Percentiles rank a stretch among this genome's conserved stretches.
These are phyloP conservation scores for Pycnonotus jocosus DNA, from an alignment of 2,113 vertebrate genomes.

Conservation along the genomic window DNA sequence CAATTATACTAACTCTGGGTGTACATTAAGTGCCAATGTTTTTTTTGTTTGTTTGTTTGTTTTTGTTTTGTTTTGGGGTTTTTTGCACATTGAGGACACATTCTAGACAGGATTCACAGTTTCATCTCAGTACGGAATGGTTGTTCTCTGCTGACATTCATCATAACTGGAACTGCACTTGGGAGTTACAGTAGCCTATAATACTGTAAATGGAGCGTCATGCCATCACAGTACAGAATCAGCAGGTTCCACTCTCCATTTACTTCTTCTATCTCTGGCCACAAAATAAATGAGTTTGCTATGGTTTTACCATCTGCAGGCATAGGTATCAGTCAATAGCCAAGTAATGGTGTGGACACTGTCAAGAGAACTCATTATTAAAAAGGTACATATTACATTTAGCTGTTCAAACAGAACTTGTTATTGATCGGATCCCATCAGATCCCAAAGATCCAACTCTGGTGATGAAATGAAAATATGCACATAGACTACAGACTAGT, in stretches of 20 bases:
- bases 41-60: no score
- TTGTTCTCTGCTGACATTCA: neutral
- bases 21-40: neutral
- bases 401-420: slow-evolving; percentile 54
- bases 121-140: neutral
- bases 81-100: neutral
- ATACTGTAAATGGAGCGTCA: neutral
- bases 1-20: neutral
- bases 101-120: neutral
- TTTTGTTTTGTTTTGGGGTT: no score
- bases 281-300: slow-evolving; percentile 38
- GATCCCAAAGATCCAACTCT: slow-evolving; percentile 12
- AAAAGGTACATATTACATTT: slow-evolving; percentile 49
- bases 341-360: slow-evolving; percentile 39
- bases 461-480: neutral
- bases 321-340: slow-evolving; percentile 38
- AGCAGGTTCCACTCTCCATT: neutral
- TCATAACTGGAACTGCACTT: neutral
- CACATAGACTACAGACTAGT: neutral
- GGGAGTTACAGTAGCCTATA: neutral
- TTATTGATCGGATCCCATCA: slow-evolving; percentile 28
- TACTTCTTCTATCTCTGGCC: slow-evolving; percentile 2
- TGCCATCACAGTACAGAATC: neutral
- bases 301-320: slow-evolving; percentile 46
- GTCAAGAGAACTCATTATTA: slow-evolving; percentile 57